Percentiles rank a stretch among this genome's conserved stretches.
Conservation (phyloP, 1,140 invertebrate species). For the Euborellia annulipes region DNA sequence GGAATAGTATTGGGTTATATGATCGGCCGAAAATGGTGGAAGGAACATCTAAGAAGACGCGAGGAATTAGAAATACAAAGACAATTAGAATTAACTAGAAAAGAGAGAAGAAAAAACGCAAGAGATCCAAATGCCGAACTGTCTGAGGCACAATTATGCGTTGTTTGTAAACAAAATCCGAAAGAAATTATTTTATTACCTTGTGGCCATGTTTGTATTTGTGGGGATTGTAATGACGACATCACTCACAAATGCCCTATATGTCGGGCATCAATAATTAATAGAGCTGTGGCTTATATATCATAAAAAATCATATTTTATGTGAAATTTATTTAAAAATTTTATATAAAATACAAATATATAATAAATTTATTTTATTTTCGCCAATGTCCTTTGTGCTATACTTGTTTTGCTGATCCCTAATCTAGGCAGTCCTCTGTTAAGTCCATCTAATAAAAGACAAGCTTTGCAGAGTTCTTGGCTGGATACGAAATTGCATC, state of each 20-base stretch:
- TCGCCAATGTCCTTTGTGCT: conserved; percentile 28
- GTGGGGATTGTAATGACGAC: conserved; percentile 60
- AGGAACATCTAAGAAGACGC: conserved; percentile 13
- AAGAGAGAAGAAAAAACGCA: conserved; percentile 40
- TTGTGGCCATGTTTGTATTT: conserved; percentile 69
- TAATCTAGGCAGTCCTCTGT: conserved; percentile 75
- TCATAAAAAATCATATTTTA: conserved; percentile 24
- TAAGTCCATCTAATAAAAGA: conserved; percentile 85
- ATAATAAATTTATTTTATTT: conserved; percentile 17
- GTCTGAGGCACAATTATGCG: conserved; percentile 49
- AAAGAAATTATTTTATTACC: conserved; percentile 64
- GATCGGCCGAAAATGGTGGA: conserved; percentile 29
- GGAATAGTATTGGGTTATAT: conserved; percentile 44
- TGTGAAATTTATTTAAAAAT: conserved; percentile 1
- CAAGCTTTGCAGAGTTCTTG: conserved; percentile 95
- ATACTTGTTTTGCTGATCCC: conserved; percentile 75
- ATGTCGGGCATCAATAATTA: conserved; percentile 45
- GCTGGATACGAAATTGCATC: conserved; percentile 92
- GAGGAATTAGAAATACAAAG: conserved; percentile 35
- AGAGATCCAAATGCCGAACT: conserved; percentile 36
- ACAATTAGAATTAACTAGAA: conserved; percentile 41
- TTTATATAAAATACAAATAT: conserved; percentile 1
- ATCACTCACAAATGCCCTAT: conserved; percentile 52
- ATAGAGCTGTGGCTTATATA: conserved; percentile 53
- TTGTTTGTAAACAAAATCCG: conserved; percentile 59